Conservation (phyloP, 2,888 invertebrate species). For the Rhabditoides inermis region DNA sequence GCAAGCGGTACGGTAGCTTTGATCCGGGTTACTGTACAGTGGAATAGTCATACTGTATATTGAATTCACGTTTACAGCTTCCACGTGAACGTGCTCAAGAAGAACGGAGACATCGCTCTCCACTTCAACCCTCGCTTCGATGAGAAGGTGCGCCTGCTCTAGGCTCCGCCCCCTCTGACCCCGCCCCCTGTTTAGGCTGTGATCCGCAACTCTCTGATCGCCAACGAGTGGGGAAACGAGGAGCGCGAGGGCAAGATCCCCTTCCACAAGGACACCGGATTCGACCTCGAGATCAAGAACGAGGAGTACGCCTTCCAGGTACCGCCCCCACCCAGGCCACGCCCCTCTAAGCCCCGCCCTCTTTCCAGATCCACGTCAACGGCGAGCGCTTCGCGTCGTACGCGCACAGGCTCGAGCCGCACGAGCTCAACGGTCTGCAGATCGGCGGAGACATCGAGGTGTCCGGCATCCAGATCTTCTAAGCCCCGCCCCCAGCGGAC, state of each 20-base stretch:
- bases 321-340: too few species aligned
- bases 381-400: constrained; percentile 52
- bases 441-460: constrained; percentile 51
- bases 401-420: constrained; percentile 51
- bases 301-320: constrained; percentile 39
- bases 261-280: constrained; percentile 32
- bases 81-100: constrained; percentile 38
- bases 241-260: constrained; percentile 39
- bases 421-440: constrained; percentile 49
- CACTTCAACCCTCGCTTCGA: constrained; percentile 38
- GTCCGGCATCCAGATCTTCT: constrained; percentile 43
- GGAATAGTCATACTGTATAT: too few species aligned
- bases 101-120: constrained; percentile 40
- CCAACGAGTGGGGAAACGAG: constrained; percentile 39
- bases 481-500: too few species aligned
- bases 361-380: constrained; percentile 51
- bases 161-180: too few species aligned
- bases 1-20: too few species aligned
- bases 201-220: constrained; percentile 34
- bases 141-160: constrained; percentile 31
- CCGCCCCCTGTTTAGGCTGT: constrained; percentile 17
- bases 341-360: too few species aligned
- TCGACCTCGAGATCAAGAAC: constrained; percentile 37
- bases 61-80: too few species aligned
- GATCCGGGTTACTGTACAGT: too few species aligned